Evolutionary conservation across 1,140 invertebrate species (phyloP), one percentile per base, ranked within the genome.

Genomic region (Sycophila sp.): DNA sequence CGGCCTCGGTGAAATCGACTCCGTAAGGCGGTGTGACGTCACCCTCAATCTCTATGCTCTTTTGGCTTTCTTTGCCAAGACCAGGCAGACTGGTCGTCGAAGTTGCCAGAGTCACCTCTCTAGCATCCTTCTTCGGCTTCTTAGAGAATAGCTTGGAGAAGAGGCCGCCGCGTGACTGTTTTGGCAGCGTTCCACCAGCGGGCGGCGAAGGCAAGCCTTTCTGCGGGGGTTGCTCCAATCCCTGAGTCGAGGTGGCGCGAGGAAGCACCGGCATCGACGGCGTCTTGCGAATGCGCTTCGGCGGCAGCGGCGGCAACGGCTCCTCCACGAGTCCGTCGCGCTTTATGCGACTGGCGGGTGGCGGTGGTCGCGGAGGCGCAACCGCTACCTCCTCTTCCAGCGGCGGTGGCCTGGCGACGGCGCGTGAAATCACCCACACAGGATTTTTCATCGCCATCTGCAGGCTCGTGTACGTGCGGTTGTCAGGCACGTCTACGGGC

Each of bases 361-460:
- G 75, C 24, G 81, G 77, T 0, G 79, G 78, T 1, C 82, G 77
- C 0, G 80, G 77, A 2, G 76, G 45, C 11, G 28, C 47, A 32
- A 66, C 30, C n/a, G 64, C n/a, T 2, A 40, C 19, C 30, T 65
- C 40, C 0, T 55, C 22, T 8, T 69, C 47, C 34, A 38, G 30
- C 2, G 8, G 22, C 5, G 28, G 45, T 5, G 15, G n/a, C 6
- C 67, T 60, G 8, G 55, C 24, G 28, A 55, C 28, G 4, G 64
- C 24, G n/a, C n/a, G n/a, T n/a, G n/a, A n/a, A n/a, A n/a, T n/a
- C 13, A 70, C 60, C 59, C 51, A 70, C 28, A 94, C 80, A 0
- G 94, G 94, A 85, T 95, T 94, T 84, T 93, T 94, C 88, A 95
- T 95, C 0, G 94, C 94, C 78, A 94, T 87, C 79, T 95, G 94